Percentiles rank a stretch among this genome's conserved stretches.
phyloP scores from a whole-genome alignment of 2,888 invertebrate genomes.

The Allolobophora icterica region DNA sequence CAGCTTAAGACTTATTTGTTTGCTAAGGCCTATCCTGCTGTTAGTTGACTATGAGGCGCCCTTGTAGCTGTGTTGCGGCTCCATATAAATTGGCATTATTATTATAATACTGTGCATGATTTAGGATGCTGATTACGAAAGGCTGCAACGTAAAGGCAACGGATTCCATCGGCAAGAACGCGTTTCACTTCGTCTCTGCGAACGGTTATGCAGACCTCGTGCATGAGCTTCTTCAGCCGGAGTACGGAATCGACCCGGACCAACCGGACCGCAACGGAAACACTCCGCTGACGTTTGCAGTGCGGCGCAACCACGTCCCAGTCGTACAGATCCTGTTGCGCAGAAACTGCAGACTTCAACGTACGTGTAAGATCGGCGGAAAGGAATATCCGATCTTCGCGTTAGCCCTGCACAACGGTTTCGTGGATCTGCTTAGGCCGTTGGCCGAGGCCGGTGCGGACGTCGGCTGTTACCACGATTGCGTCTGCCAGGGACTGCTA shows the following conservation, averaged over 20 bases:
- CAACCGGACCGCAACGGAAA: slow-evolving; percentile 35
- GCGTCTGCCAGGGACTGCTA: neutral
- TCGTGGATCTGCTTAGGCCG: slow-evolving; percentile 28
- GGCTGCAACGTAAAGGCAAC: slow-evolving; percentile 32
- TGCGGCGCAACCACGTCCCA: slow-evolving; percentile 32
- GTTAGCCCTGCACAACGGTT: slow-evolving; percentile 33
- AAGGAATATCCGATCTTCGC: slow-evolving; percentile 30
- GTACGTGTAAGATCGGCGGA: slow-evolving; percentile 24
- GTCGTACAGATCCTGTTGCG: slow-evolving; percentile 32
- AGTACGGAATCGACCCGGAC: slow-evolving; percentile 34
- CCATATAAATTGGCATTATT: too few relatives aligned
- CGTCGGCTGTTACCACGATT: neutral
- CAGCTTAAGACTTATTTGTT: too few relatives aligned
- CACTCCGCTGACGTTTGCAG: slow-evolving; percentile 37
- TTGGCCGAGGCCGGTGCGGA: slow-evolving; percentile 37
- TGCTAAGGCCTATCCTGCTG: too few relatives aligned
- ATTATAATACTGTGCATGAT: neutral
- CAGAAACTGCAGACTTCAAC: slow-evolving; percentile 34
- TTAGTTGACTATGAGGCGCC: too few relatives aligned
- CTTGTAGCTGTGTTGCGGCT: too few relatives aligned
- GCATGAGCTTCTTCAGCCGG: neutral
- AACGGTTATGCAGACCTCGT: slow-evolving; percentile 32
- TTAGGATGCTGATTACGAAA: slow-evolving; percentile 21
- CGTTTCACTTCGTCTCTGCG: slow-evolving; percentile 33
- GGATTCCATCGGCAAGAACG: slow-evolving; percentile 31